Evolutionary conservation across 92 coral and sea anemone genomes (phyloP), one percentile per base, ranked within the genome.

Genomic region (Zoanthus gigantus): DNA sequence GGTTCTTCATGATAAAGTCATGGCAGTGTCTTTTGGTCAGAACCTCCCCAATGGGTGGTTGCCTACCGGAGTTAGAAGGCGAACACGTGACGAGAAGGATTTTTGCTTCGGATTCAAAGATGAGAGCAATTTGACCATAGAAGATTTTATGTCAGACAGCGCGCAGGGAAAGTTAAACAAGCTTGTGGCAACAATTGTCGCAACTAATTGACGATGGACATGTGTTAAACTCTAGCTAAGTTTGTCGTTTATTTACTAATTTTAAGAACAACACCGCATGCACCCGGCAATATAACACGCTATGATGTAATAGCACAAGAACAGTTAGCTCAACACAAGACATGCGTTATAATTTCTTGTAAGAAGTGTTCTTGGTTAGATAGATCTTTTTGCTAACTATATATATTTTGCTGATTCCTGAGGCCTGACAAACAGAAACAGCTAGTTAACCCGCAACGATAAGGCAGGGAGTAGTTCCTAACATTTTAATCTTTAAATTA

Each of bases 11-110:
- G 94, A 90, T 16, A 91, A 94, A 65, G 89, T 97, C 37, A 80
- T 97, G 37, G 91, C 94, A 12, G 91, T 97, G 15, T 88, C 99
- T 1, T 97, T 97, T 73, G 99, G 99, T 10, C 87, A 83, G 15
- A 78, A 82, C 44, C 75, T 93, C 9, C 82, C 95, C 0, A 37
- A 91, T 6, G 94, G 93, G 37, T 97, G 98, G 99, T 94, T 98
- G 9, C 98, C 98, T 5, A 34, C 17, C 3, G 97, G 96, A 9
- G 63, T 94, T 6, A 30, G 73, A n/a, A 81, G 85, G 15, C 87
- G 76, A 17, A 61, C 85, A 0, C 74, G 45, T 7, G 92, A 95
- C 56, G 80, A 58, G 32, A 89, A 86, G 72, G 96, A 94, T 71
- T 94, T 94, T 58, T 74, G 86, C 28, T 88, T 94, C 53, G 92